phyloP scores from a whole-genome alignment of 2,113 vertebrate species.

The Rattus rattus region DNA sequence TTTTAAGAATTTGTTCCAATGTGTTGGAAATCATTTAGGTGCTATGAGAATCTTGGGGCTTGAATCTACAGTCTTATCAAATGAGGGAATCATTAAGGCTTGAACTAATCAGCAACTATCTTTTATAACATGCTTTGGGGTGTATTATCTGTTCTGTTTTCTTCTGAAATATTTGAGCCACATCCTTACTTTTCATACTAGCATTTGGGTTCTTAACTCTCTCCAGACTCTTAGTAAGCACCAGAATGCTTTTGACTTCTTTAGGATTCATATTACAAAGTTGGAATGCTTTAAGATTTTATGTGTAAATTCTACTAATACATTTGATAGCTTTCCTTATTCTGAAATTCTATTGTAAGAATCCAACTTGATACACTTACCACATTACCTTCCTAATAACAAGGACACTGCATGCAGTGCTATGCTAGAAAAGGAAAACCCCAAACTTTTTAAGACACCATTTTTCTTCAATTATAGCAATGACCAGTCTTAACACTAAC shows the following conservation, averaged over 20 bases:
- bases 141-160: neutral
- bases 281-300: neutral
- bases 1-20: neutral
- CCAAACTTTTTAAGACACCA: neutral
- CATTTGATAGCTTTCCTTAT: neutral
- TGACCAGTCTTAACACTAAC: neutral
- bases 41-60: neutral
- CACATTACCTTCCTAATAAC: conserved; percentile 22
- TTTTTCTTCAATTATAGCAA: neutral
- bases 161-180: conserved; percentile 5
- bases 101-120: neutral
- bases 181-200: neutral
- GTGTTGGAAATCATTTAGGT: neutral
- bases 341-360: conserved; percentile 22
- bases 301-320: conserved; percentile 34
- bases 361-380: neutral
- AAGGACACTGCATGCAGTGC: neutral
- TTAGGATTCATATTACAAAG: neutral
- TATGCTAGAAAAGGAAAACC: neutral
- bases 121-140: neutral
- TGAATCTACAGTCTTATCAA: neutral
- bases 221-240: neutral
- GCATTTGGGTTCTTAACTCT: neutral
- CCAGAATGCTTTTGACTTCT: neutral
- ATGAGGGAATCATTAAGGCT: neutral